phyloP scores from a whole-genome alignment of 2,113 vertebrate genomes.

The Rhadina sibilatrix region DNA sequence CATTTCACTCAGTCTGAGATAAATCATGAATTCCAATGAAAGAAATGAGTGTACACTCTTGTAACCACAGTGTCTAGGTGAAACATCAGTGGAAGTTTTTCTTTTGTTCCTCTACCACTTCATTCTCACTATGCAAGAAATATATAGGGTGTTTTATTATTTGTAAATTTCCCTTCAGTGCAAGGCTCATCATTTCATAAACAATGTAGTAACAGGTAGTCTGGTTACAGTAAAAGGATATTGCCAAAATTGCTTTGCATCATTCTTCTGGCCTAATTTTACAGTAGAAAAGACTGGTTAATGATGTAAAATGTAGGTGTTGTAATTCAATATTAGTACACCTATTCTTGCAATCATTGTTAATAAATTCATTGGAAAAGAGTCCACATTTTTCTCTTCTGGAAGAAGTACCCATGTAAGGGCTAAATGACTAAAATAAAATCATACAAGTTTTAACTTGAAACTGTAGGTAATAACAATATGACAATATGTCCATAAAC shows the following conservation, averaged over 20 bases:
- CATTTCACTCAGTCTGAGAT: background rate
- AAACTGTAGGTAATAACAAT: background rate
- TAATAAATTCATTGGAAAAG: slow-evolving; percentile 26
- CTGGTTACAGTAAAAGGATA: background rate
- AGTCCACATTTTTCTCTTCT: background rate
- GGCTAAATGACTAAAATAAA: background rate
- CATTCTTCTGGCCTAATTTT: slow-evolving; percentile 9
- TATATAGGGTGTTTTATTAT: background rate
- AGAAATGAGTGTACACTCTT: background rate
- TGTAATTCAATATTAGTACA: slow-evolving; percentile 29
- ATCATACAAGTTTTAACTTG: background rate
- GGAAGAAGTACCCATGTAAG: accelerated
- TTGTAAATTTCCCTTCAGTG: background rate
- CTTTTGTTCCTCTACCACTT: background rate
- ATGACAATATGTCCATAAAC: background rate
- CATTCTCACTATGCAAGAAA: background rate
- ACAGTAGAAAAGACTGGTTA: slow-evolving; percentile 26
- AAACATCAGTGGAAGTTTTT: background rate
- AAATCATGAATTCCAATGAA: background rate
- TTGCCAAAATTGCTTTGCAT: background rate
- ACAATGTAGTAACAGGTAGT: background rate
- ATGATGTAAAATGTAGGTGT: slow-evolving; percentile 18
- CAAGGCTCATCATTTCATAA: slow-evolving; percentile 10
- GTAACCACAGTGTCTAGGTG: background rate
- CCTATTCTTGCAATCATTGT: background rate